A percentile compares a stretch with the other conserved stretches of the same genome.
Conservation (phyloP, 2,113 vertebrate genomes). For the Sitta europaea region DNA sequence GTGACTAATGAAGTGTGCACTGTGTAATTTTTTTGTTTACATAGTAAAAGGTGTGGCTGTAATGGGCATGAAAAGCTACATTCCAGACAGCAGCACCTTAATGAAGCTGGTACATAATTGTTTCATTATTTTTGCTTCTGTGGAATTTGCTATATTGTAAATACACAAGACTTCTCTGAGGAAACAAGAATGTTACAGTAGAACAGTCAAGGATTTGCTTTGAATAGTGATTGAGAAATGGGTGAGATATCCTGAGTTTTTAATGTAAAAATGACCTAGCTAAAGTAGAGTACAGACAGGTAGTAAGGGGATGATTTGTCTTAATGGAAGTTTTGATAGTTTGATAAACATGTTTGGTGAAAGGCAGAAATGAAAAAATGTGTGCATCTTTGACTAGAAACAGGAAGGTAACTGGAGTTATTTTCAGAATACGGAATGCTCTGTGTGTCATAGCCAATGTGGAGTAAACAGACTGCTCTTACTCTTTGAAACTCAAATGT, state of each 20-base stretch:
- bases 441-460: accelerated
- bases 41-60: background rate
- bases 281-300: background rate
- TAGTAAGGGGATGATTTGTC: background rate
- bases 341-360: background rate
- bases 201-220: background rate
- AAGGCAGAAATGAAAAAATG: background rate
- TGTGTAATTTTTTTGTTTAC: background rate
- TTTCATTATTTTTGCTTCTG: background rate
- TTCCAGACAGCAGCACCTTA: background rate
- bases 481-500: background rate
- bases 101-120: background rate
- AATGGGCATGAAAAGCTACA: background rate
- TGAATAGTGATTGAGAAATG: background rate
- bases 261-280: background rate
- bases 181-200: background rate
- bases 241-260: background rate
- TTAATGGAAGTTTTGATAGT: background rate
- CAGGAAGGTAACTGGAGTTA: background rate
- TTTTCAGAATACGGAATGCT: background rate
- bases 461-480: background rate
- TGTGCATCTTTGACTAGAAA: background rate
- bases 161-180: background rate
- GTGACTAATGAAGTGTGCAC: background rate
- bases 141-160: background rate